Base-by-base conservation (phyloP, 2,113 vertebrate species). In the Chascanopsetta lugubris region DNA sequence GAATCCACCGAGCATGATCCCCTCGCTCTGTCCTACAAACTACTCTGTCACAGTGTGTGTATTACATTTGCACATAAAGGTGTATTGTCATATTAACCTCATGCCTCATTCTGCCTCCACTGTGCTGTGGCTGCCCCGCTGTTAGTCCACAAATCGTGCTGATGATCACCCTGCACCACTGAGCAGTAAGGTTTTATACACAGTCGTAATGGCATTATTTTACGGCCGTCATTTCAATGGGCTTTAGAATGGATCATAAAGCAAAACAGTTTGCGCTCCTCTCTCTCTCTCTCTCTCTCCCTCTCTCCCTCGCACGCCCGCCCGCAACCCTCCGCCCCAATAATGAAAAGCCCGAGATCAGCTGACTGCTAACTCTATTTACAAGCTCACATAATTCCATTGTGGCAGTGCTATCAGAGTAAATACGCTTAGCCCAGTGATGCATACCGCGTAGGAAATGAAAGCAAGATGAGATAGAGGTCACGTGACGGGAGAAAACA, bases 201-300 rank as follows among this genome's bases (percentile, higher is more conserved):
- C 61, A 86, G 72, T 92, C 90, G 93, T 96, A 95, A 97, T 98
- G 94, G 93, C 91, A 93, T 93, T 94, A 93, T 94, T 98, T 95
- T 95, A 97, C 93, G 92, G 93, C 91, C 92, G 87, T 93, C 93
- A 94, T 94, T 96, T 94, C 93, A 93, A 95, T 95, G 92, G 93
- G 89, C 94, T 89, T 95, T 95, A 93, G 93, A 93, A 94, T 93
- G 91, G 93, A 90, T 91, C 93, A 93, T 97, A 96, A 97, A 97
- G 91, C 93, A 95, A 92, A 95, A 91, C 93, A 80, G 93, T 93
- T 91, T 83, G 94, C 93, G 77, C 91, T 86, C 83, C 85, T 76
- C 82, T 77, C n/a, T n/a, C n/a, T n/a, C n/a, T n/a, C n/a, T n/a
- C n/a, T n/a, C n/a, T n/a, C n/a, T n/a, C n/a, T n/a, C n/a, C n/a